Base-by-base conservation (phyloP, 2,113 vertebrate species). In the Xenopus tropicalis region DNA sequence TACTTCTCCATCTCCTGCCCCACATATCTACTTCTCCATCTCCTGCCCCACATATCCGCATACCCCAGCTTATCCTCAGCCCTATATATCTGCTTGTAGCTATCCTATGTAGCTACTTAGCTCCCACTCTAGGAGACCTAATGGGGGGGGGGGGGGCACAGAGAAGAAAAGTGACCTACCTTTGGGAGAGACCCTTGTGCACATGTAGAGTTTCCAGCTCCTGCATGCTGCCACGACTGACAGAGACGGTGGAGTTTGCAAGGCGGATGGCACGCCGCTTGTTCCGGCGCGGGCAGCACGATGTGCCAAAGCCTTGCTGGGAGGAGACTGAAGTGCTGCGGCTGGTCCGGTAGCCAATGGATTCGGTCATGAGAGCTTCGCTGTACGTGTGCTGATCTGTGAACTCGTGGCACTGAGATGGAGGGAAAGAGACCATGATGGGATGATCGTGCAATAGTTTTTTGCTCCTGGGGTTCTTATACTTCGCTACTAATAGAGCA, bases 271-370 rank as follows among this genome's bases (percentile, higher is more conserved):
- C 91, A 78, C 91, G 89, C 67, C 93, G 88, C 66, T 93, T 81
- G 77, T 86, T 85, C 0, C 91, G 87, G 21, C 92, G 90, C 2
- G 93, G 93, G 79, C 94, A 96, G 81, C 93, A 96, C 65, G 90
- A 91, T 14, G 87, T 88, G 37, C 87, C 84, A 64, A 85, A 80
- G 46, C 88, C 84, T 75, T 92, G 91, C 62, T 95, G 94, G 83
- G 93, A 95, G 82, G 94, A 95, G 59, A 95, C 78, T 1, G 94
- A 96, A 2, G 93, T 96, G 86, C 94, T 96, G 58, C 93, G 90
- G 78, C 93, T 96, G 78, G 91, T 95, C 25, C 89, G 85, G 80
- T 85, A 94, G 68, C 92, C 92, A 65, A 93, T 81, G 0, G 94
- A 94, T 79, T 93, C 92, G 0, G 91, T 88, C 83, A 95, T 92